A percentile compares a stretch with the other conserved stretches of the same genome.
Conservation (phyloP, 1,140 invertebrate genomes). For the Drosophila sucinea region DNA sequence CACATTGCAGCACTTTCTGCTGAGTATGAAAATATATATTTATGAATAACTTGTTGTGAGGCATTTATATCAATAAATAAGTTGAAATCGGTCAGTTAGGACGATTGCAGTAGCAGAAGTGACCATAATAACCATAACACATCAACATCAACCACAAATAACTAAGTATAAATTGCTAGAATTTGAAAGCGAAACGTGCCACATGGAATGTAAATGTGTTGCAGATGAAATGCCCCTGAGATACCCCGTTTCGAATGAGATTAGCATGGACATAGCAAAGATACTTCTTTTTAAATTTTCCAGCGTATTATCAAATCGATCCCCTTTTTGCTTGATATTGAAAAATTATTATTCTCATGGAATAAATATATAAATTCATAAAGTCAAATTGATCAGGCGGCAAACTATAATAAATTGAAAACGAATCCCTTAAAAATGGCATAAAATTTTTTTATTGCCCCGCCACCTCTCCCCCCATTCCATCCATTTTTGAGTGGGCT, state of each 20-base stretch:
- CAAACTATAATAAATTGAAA: conserved; percentile 70
- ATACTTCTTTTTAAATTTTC: background rate
- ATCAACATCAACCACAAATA: conserved; percentile 11
- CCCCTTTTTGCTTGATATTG: conserved; percentile 29
- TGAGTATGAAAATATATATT: too few relatives aligned
- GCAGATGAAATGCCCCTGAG: too few relatives aligned
- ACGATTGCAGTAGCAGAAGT: conserved; percentile 1
- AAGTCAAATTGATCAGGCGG: conserved; percentile 39
- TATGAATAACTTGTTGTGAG: background rate
- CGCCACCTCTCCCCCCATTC: background rate
- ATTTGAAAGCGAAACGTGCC: background rate
- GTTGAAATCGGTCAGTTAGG: background rate
- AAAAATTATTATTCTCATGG: conserved; percentile 32
- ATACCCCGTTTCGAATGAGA: too few relatives aligned
- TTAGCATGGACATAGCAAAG: too few relatives aligned
- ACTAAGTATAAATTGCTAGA: conserved; percentile 12
- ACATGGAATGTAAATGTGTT: conserved; percentile 17
- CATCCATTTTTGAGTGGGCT: background rate
- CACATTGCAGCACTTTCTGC: too few relatives aligned
- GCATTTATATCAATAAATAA: conserved; percentile 15
- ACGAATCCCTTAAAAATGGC: conserved; percentile 55
- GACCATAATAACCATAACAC: conserved; percentile 11
- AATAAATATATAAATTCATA: conserved; percentile 55
- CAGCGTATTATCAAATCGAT: background rate
- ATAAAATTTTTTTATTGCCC: conserved; percentile 50